These are phyloP conservation scores for Hyles lineata DNA, from an alignment of 2,888 invertebrate genomes.

Conservation along the genomic window DNA sequence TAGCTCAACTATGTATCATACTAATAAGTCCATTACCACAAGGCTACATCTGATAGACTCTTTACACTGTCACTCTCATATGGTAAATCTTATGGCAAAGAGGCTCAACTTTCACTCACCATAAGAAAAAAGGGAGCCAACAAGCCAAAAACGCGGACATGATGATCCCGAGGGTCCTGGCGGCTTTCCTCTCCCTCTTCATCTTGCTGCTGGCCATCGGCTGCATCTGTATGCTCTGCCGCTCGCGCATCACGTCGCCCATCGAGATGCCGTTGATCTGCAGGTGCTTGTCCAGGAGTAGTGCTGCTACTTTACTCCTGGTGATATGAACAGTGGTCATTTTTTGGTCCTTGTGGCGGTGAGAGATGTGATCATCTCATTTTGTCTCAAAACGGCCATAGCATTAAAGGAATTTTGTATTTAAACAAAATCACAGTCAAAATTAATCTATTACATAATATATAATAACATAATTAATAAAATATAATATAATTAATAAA, in stretches of 20 bases:
- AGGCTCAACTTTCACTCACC: constrained; percentile 82
- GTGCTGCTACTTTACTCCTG: constrained; percentile 95
- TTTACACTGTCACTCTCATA: too few relatives aligned
- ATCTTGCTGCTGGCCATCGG: constrained; percentile 93
- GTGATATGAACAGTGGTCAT: constrained; percentile 19
- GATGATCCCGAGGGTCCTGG: constrained; percentile 97
- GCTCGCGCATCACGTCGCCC: constrained; percentile 83
- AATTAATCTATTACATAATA: too few relatives aligned
- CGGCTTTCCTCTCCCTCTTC: constrained; percentile 95
- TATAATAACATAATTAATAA: too few relatives aligned
- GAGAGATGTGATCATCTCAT: neutral
- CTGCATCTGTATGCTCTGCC: constrained; percentile 88
- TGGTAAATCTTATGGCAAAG: too few relatives aligned
- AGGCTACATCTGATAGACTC: too few relatives aligned
- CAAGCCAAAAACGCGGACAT: constrained; percentile 98
- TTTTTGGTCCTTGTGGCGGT: neutral
- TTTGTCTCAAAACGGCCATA: too few relatives aligned
- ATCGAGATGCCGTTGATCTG: constrained; percentile 95
- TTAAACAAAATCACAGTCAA: neutral
- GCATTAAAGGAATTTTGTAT: too few relatives aligned
- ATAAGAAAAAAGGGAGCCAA: constrained; percentile 98
- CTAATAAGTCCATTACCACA: too few relatives aligned
- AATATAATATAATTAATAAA: too few relatives aligned
- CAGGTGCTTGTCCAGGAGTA: constrained; percentile 93
- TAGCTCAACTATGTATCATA: too few relatives aligned